Evolutionary conservation across 2,888 invertebrate genomes (phyloP), one percentile per base, ranked within the genome.

Genomic region (Hermaeophaga mercurialis): DNA sequence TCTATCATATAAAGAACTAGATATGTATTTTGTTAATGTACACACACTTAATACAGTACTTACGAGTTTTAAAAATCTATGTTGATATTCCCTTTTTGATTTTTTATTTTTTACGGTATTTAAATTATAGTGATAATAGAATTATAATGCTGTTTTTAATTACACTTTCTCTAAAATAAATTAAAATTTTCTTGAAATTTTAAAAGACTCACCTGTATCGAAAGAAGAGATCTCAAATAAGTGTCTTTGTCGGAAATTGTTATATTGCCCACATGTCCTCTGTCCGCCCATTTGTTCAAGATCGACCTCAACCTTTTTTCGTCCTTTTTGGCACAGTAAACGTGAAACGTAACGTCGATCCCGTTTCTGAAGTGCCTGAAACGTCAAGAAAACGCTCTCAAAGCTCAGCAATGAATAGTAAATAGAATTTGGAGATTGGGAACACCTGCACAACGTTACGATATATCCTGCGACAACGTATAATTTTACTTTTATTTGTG

Each of bases 211-310:
- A 90, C 90, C 80, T 89, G 84, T 61, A 89, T 77, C 65, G 84
- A 83, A 0, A 90, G 78, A 0, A 87, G 85, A 1, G 89, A 88
- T 66, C 89, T 87, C 15, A 59, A 43, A 52, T 57, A 47, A 34
- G 48, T 82, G 66, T 85, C 84, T 56, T 87, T 85, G 1, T 88
- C 85, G 19, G 83, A 82, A 45, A 86, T 74, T 19, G 68, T 67
- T 26, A 68, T 63, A 56, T 69, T 69, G 43, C 66, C 67, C 28
- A 69, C 59, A 52, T 64, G 64, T 44, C 67, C 67, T 24, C 65
- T 60, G 45, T 68, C 66, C 22, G 59, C 46, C 67, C 65, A 69
- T 58, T 68, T 69, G 52, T 64, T 66, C 24, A 69, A 45, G 44
- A 67, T 64, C 28, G 83, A 82, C 54, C 80, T 78, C 56, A 83